Evolutionary conservation across 2,113 vertebrate genomes (phyloP).

Genomic region (Leptodactylus fuscus): DNA sequence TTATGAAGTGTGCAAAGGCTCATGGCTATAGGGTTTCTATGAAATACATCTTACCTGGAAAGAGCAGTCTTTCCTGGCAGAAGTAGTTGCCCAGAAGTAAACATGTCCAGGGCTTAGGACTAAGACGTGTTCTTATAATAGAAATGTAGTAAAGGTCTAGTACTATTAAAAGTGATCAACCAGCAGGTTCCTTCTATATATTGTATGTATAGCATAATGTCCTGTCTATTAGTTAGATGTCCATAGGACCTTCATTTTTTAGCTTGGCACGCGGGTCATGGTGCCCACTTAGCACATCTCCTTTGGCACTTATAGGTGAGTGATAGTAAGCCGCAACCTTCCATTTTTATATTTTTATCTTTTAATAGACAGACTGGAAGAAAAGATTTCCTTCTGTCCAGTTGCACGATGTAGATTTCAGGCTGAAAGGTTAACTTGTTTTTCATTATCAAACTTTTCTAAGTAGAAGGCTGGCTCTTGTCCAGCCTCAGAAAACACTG

Average conservation of each 20-base stretch:
- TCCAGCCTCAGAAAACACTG: conserved; percentile 44
- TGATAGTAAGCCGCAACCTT: too few species aligned
- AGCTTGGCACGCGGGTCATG: too few species aligned
- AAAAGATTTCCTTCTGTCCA: neutral
- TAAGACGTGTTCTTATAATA: neutral
- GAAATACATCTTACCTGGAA: neutral
- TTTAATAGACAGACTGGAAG: too few species aligned
- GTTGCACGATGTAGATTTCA: neutral
- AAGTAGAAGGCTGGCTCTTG: conserved; percentile 24
- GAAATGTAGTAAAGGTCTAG: neutral
- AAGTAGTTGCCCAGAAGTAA: neutral
- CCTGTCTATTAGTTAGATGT: too few species aligned
- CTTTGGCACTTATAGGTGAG: too few species aligned
- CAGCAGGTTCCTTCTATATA: neutral
- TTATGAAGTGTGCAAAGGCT: too few species aligned
- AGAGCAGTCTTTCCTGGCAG: neutral
- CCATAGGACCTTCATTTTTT: too few species aligned
- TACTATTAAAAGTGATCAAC: neutral
- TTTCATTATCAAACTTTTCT: conserved; percentile 45
- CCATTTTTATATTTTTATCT: too few species aligned
- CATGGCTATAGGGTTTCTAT: too few species aligned
- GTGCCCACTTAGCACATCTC: too few species aligned
- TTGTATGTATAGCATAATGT: too few species aligned
- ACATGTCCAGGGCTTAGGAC: neutral
- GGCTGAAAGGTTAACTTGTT: conserved; percentile 46